These are phyloP conservation scores for Erebia epiphron DNA, from an alignment of 2,888 invertebrate species.

Conservation along the genomic window DNA sequence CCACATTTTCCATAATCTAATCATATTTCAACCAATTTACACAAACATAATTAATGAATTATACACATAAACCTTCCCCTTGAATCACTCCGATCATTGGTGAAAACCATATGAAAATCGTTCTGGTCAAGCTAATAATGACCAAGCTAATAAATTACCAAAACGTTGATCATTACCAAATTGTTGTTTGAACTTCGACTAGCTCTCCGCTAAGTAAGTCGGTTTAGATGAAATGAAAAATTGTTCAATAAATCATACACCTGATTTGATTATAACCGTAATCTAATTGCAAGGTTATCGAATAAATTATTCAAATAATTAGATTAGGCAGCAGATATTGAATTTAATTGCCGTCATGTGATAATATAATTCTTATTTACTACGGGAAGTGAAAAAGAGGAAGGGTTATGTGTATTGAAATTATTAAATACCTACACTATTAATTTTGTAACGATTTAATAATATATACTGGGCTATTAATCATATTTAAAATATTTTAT, in stretches of 20 bases:
- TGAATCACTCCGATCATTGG: too few species aligned
- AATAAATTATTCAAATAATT: slow-evolving; percentile 28
- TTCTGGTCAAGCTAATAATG: too few species aligned
- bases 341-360: slow-evolving; percentile 3
- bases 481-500: too few species aligned
- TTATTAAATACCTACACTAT: too few species aligned
- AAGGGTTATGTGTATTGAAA: background rate
- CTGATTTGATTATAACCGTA: slow-evolving; percentile 24
- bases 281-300: slow-evolving; percentile 30
- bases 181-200: background rate
- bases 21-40: too few species aligned
- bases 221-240: slow-evolving; percentile 21
- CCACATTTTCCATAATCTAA: too few species aligned
- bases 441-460: too few species aligned
- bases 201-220: background rate
- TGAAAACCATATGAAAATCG: too few species aligned
- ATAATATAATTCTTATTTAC: background rate
- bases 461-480: too few species aligned
- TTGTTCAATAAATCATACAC: slow-evolving; percentile 34
- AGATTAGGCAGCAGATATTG: slow-evolving; percentile 12
- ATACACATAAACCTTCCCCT: too few species aligned
- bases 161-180: background rate
- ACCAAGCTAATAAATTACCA: too few species aligned
- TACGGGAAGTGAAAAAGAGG: background rate
- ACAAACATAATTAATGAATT: too few species aligned